Percentiles rank a stretch among this genome's conserved stretches.
phyloP scores from a whole-genome alignment of 1,140 invertebrate species.

The Ectropis grisescens region DNA sequence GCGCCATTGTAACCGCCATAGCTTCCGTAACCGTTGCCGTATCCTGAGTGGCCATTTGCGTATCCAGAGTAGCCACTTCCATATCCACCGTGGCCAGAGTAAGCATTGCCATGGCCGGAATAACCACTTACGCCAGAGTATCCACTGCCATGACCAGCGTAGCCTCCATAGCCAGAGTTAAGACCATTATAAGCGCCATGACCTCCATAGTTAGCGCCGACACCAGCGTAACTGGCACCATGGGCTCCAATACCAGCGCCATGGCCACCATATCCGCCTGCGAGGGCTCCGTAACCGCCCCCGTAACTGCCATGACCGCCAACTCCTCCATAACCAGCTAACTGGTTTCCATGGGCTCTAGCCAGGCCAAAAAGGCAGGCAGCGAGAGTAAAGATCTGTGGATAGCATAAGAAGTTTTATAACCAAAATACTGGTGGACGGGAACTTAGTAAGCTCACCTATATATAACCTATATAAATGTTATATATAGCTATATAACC shows the following conservation, averaged over 20 bases:
- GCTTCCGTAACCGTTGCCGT: too few relatives aligned
- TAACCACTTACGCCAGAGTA: conserved; percentile 7
- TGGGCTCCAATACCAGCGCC: too few relatives aligned
- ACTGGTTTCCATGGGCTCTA: conserved; percentile 7
- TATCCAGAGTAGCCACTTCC: conserved; percentile 3
- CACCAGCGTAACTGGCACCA: background rate
- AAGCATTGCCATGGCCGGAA: conserved; percentile 5
- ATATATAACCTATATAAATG: too few relatives aligned
- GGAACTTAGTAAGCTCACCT: too few relatives aligned
- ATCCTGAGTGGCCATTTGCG: background rate
- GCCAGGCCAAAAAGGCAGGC: conserved; percentile 19
- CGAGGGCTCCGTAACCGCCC: too few relatives aligned
- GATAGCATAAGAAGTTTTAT: too few relatives aligned
- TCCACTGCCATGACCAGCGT: conserved; percentile 7
- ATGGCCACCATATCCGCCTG: too few relatives aligned
- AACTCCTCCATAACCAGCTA: too few relatives aligned
- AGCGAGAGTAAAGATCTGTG: conserved; percentile 13
- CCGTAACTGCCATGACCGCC: too few relatives aligned
- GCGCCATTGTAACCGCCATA: conserved; percentile 1
- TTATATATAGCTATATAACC: too few relatives aligned
- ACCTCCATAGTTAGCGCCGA: background rate
- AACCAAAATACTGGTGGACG: too few relatives aligned
- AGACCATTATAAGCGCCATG: background rate
- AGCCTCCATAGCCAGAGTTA: conserved; percentile 4
- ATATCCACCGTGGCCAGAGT: conserved; percentile 4